Conservation (phyloP, 2,113 vertebrate genomes). For the Notothenia rossii region DNA sequence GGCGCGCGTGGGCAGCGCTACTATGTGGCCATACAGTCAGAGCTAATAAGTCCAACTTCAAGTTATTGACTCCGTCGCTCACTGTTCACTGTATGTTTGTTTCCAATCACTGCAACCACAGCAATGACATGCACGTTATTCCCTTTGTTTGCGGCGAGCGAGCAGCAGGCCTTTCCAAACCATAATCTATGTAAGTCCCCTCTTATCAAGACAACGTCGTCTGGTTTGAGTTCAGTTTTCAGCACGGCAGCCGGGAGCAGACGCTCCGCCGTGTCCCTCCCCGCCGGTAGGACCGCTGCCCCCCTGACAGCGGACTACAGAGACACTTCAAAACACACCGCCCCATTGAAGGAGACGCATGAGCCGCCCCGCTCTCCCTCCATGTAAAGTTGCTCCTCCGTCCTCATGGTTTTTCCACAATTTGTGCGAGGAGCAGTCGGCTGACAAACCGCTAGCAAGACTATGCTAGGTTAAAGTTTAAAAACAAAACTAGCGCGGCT, state of each 20-base stretch:
- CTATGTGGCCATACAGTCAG: slow-evolving; percentile 13
- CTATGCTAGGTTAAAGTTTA: slow-evolving; percentile 42
- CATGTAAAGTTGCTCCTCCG: slow-evolving; percentile 22
- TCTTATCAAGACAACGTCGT: slow-evolving; percentile 2
- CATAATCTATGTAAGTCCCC: slow-evolving; percentile 25
- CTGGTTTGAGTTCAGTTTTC: slow-evolving; percentile 15
- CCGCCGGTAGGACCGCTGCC: slow-evolving; percentile 60
- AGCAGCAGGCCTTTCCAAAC: slow-evolving; percentile 27
- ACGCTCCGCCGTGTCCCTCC: slow-evolving; percentile 53
- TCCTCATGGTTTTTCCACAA: slow-evolving; percentile 60
- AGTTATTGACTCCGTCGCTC: background rate
- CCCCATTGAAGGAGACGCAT: slow-evolving; percentile 33
- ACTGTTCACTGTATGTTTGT: background rate
- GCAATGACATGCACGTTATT: background rate
- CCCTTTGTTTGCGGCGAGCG: slow-evolving; percentile 32
- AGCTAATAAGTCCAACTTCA: slow-evolving; percentile 34
- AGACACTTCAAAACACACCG: slow-evolving; percentile 22
- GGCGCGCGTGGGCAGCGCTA: slow-evolving; percentile 10
- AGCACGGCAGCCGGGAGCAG: slow-evolving; percentile 30
- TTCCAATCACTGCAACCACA: background rate
- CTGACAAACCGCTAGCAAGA: slow-evolving; percentile 13
- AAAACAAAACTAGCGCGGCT: slow-evolving; percentile 43
- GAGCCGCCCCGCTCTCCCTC: slow-evolving; percentile 25
- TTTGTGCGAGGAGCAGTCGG: slow-evolving; percentile 24
- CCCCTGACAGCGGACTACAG: background rate